These are phyloP conservation scores for Todus mexicanus DNA, from an alignment of 2,797 vertebrate species.

Conservation along the genomic window DNA sequence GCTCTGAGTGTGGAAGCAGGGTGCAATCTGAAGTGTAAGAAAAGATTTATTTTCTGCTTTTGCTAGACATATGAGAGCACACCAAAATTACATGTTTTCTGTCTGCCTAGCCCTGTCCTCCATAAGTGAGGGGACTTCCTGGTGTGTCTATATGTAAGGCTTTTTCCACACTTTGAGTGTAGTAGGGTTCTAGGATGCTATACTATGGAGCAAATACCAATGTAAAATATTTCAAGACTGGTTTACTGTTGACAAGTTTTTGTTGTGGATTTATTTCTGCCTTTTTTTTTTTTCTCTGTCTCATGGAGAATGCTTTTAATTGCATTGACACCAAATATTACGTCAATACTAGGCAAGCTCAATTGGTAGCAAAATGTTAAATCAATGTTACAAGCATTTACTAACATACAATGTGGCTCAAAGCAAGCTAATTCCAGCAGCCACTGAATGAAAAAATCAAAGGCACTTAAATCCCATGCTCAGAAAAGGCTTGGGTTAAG, in stretches of 20 bases:
- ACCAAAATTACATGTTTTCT: not conserved
- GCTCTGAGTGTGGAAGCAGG: not conserved
- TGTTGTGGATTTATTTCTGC: not conserved
- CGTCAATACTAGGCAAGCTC: not conserved
- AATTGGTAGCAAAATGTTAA: not conserved
- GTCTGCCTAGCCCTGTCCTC: not conserved
- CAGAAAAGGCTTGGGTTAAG: not conserved
- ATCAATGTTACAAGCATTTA: not conserved
- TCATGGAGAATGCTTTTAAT: not conserved
- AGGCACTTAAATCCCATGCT: not conserved
- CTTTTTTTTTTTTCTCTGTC: not conserved
- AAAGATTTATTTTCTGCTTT: not conserved
- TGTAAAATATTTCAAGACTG: not conserved
- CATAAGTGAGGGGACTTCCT: not conserved
- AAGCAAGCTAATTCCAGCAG: not conserved
- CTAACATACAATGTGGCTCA: not conserved
- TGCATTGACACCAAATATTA: not conserved
- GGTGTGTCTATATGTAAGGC: not conserved
- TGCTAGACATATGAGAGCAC: not conserved
- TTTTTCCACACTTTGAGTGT: not conserved
- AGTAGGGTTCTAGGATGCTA: not conserved
- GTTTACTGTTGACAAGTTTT: not conserved
- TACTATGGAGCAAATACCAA: not conserved
- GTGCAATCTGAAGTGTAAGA: not conserved
- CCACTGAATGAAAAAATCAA: not conserved